phyloP scores from a whole-genome alignment of 1,140 invertebrate genomes.

The Galendromus occidentalis region DNA sequence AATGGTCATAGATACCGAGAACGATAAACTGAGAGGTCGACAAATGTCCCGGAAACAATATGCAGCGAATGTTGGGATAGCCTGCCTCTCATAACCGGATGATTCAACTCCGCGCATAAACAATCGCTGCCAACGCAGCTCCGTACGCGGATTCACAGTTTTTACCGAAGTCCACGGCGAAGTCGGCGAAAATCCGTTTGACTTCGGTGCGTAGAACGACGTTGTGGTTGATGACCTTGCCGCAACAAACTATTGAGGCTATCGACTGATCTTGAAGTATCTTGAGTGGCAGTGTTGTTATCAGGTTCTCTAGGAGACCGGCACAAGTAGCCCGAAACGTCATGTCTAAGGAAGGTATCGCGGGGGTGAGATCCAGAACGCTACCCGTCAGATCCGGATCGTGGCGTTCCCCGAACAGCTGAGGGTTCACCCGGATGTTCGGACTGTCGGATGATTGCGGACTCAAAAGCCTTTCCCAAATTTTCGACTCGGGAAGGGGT shows the following conservation, averaged over 20 bases:
- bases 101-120: background rate
- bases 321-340: conserved; percentile 3
- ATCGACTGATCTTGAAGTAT: background rate
- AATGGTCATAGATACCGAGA: too few relatives aligned
- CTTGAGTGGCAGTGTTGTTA: background rate
- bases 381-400: conserved; percentile 39
- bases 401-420: conserved; percentile 56
- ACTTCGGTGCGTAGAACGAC: background rate
- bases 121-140: background rate
- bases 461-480: conserved; percentile 51
- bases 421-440: conserved; percentile 30
- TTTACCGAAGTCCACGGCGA: background rate
- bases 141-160: background rate
- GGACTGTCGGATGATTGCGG: conserved; percentile 8
- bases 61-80: too few relatives aligned
- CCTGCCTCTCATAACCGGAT: too few relatives aligned
- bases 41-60: too few relatives aligned
- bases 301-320: background rate
- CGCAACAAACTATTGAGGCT: background rate
- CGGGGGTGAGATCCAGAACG: conserved; percentile 44
- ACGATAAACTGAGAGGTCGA: too few relatives aligned
- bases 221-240: conserved; percentile 1
- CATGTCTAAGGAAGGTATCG: conserved; percentile 47
- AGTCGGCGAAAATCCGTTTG: background rate
- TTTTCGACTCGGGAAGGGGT: conserved; percentile 32